These are phyloP conservation scores for Chelonia mydas DNA, from an alignment of 2,797 vertebrate species.

Conservation along the genomic window DNA sequence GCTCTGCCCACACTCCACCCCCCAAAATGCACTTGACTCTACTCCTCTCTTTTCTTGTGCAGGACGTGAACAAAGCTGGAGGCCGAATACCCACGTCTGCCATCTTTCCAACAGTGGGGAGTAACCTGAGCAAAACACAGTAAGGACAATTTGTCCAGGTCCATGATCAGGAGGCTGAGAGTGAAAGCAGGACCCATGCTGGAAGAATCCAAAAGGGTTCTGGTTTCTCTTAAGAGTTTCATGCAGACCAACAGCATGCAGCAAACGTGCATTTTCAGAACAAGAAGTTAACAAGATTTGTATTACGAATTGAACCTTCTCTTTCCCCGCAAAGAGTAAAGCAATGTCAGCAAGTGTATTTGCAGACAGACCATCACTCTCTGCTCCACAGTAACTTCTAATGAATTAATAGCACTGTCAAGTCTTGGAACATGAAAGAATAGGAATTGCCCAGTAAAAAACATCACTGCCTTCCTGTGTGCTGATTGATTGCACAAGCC, in stretches of 20 bases:
- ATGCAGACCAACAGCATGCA: background rate
- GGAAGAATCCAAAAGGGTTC: background rate
- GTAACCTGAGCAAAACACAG: background rate
- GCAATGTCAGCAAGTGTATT: background rate
- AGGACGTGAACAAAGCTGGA: background rate
- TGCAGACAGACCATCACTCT: background rate
- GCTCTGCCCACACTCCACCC: background rate
- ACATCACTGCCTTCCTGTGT: background rate
- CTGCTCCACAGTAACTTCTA: background rate
- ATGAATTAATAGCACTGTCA: background rate
- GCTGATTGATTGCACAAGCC: constrained; percentile 15
- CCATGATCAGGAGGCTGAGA: background rate
- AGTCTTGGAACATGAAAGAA: background rate
- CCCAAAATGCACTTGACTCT: background rate
- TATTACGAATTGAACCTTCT: background rate
- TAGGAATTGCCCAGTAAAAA: background rate
- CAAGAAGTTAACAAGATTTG: background rate
- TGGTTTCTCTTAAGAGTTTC: fast-evolving
- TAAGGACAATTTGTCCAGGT: background rate
- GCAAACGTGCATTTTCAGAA: background rate
- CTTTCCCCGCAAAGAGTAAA: background rate
- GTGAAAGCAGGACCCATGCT: background rate
- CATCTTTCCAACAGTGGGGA: background rate
- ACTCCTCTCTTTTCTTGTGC: background rate
- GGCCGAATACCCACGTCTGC: fast-evolving